Base-by-base conservation (phyloP, 1,140 invertebrate species). In the Zaprionus taronus region DNA sequence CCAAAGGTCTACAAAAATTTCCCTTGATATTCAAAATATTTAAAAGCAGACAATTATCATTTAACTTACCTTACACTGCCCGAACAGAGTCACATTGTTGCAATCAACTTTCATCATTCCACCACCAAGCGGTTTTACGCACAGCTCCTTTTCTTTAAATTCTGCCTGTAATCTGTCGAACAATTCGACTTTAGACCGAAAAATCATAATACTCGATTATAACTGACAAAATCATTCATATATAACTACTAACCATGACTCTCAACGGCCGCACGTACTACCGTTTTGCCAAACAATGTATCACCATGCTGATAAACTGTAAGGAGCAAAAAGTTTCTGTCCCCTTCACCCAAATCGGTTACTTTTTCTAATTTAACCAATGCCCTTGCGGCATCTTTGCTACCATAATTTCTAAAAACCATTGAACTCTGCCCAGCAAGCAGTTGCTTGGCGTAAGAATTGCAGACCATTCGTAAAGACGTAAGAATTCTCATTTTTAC, bases 231-330 rank as follows among this genome's bases (percentile, higher is more conserved):
- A 6, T 22, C 2, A 28, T 28, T 28, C 26, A 31, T 28, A 53
- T 17, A 34, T n/a, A 2, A 14, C 28, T 9, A 72, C 79, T 70
- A 3, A 89, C 85, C 7, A 41, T 89, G 85, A 7, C 49, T 28
- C 4, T 72, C 53, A 24, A 24, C 15, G 15, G 36, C 31, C 0
- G 72, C 85, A 1, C 81, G 72, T 0, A 90, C 34, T 11, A 90
- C 70, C 1, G 79, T 81, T 20, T 61, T 73, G 12, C 66, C 64
- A 7, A 69, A 62, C 0, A 38, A 22, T 0, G 75, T 68, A 6
- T 64, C 66, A 0, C 86, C 81, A 44, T 90, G 85, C 11, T 72
- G 67, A 15, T 90, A 70, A 12, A 84, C 47, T 7, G 64, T 34
- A 75, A 71, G 34, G 75, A 56, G 69, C 79, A 90, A 15, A 51